Evolutionary conservation across 2,888 invertebrate genomes (phyloP), one percentile per base, ranked within the genome.

Genomic region (Zygaena filipendulae): DNA sequence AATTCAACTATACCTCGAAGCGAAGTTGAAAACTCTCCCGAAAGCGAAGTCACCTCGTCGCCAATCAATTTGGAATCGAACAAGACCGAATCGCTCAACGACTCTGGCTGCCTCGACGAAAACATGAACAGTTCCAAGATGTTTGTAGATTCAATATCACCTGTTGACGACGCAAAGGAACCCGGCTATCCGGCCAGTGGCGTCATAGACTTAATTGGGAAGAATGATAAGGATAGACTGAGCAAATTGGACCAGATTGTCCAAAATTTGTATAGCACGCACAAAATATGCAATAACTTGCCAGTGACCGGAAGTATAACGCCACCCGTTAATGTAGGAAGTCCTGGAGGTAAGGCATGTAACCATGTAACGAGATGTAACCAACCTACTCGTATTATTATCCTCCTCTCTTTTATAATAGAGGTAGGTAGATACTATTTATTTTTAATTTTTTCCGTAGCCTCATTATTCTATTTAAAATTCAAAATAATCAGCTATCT

Each of bases 211-310:
- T 52, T 49, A 13, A 39, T 54, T 16, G 27, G 37, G 13, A 58
- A 49, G 30, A 60, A 38, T 29, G 71, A 72, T 32, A 71, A 62
- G 35, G 74, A 77, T 22, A 62, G 71, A 54, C 45, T 79, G 13
- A 79, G 77, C 37, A 79, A 74, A 42, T 35, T 79, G 27, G 79
- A 79, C 23, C 75, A 75, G 40, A 79, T 79, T 4, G 77, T 79
- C 1, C 71, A 77, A 50, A 79, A 77, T 36, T 38, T 79, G 36
- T 77, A 77, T 21, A 77, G 69, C 29, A 71, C 71, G 6, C 77
- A 74, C 36, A 68, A 70, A 42, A 66, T 74, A 40, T 66, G 68
- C 1, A 68, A 48, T 28, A 16, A 6, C 4, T 16, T 16, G 16
- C 16, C 16, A 16, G 7, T 16, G 7, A 16, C 16, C 4, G 16